Evolutionary conservation across 1,140 invertebrate genomes (phyloP).

Genomic region (Chelonus insularis): DNA sequence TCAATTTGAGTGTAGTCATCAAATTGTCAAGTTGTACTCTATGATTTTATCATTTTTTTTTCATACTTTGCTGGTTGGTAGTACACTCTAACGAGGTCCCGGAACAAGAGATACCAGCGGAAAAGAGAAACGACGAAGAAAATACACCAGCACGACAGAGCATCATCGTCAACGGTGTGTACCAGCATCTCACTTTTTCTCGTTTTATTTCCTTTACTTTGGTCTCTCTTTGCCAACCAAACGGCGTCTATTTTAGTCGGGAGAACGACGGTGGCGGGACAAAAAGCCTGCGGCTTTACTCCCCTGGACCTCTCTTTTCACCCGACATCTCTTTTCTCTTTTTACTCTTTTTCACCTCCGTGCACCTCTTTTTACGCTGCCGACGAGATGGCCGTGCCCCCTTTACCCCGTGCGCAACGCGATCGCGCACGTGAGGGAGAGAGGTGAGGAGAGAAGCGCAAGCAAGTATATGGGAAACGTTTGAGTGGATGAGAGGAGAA

Average conservation of each 20-base stretch:
- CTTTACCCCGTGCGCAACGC: conserved; percentile 32
- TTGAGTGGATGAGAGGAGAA: conserved; percentile 45
- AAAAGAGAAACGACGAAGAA: neutral
- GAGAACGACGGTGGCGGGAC: conserved; percentile 43
- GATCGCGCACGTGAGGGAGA: conserved; percentile 39
- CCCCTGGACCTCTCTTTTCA: neutral
- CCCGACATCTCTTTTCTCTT: neutral
- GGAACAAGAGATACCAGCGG: conserved; percentile 3
- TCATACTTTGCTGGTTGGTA: neutral
- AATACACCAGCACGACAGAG: neutral
- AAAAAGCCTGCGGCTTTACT: conserved; percentile 54
- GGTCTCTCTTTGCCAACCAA: conserved; percentile 41
- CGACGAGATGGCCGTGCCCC: conserved; percentile 28
- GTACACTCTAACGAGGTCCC: conserved; percentile 11
- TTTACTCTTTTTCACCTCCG: conserved; percentile 37
- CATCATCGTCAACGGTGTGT: conserved; percentile 6
- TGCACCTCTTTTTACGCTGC: conserved; percentile 44
- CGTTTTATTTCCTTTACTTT: conserved; percentile 40
- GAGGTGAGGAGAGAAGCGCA: conserved; percentile 38
- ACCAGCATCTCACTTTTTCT: conserved; percentile 18
- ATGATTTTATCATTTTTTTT: conserved; percentile 3
- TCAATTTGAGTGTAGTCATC: no score
- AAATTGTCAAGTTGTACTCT: conserved; percentile 6
- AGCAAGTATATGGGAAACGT: conserved; percentile 19
- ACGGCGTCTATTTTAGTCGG: conserved; percentile 30